Base-by-base conservation (phyloP, 1,140 invertebrate species). In the Metaphire vulgaris region DNA sequence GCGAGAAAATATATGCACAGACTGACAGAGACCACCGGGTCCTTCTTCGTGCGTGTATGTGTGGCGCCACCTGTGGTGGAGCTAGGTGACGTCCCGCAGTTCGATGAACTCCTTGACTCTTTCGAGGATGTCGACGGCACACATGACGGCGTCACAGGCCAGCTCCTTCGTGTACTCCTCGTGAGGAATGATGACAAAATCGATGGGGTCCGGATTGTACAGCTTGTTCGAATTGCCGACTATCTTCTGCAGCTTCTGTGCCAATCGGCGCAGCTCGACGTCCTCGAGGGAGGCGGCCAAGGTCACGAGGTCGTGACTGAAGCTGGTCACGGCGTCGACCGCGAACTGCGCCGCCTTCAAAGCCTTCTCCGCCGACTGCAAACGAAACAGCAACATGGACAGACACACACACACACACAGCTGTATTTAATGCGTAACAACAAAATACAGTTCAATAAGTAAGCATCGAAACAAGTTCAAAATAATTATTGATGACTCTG, bases 361-460 rank as follows among this genome's bases (percentile, higher is more conserved):
- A 1, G 81, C 79, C 74, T 82, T 82, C 72, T 82, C 81, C 0
- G 80, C 77, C 6, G 80, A 79, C 79, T 80, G 56, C 31, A 72
- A 56, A 56, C 41, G 21, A 56, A 56, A 34, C 29, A 64, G 1
- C n/a, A n/a, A n/a, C n/a, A n/a, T n/a, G n/a, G n/a, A n/a, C n/a
- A n/a, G n/a, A n/a, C n/a, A n/a, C n/a, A n/a, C n/a, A n/a, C n/a
- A n/a, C n/a, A n/a, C n/a, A n/a, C n/a, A n/a, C n/a, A n/a, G n/a
- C n/a, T n/a, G n/a, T n/a, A n/a, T n/a, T n/a, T n/a, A n/a, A n/a
- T n/a, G n/a, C n/a, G n/a, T n/a, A n/a, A n/a, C n/a, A n/a, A n/a
- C n/a, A n/a, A n/a, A n/a, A n/a, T n/a, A n/a, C n/a, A n/a, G n/a
- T n/a, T n/a, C n/a, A n/a, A n/a, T n/a, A n/a, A n/a, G n/a, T n/a